These are phyloP conservation scores for Morpho achilles DNA, from an alignment of 2,888 invertebrate species.

Conservation along the genomic window DNA sequence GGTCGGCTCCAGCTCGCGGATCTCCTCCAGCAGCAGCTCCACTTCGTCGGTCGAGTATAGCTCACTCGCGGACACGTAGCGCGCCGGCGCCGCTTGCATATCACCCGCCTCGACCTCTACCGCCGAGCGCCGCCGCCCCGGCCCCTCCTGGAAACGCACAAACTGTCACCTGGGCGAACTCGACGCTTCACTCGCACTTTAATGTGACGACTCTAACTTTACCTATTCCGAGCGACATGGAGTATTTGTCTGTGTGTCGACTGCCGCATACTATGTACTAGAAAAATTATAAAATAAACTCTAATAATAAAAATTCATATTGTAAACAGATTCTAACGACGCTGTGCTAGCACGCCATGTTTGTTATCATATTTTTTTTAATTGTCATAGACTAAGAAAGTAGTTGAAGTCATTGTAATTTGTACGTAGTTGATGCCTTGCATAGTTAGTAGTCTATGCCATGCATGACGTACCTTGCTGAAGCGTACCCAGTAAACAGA, in stretches of 20 bases:
- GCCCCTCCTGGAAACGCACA: conserved; percentile 47
- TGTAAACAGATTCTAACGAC: conserved; percentile 54
- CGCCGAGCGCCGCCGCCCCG: conserved; percentile 57
- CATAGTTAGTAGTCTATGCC: too few relatives aligned
- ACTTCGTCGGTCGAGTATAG: conserved; percentile 77
- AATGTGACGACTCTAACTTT: conserved; percentile 21
- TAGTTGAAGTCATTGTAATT: too few relatives aligned
- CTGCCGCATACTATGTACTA: conserved; percentile 55
- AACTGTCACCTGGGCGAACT: conserved; percentile 43
- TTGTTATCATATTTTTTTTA: conserved; percentile 54
- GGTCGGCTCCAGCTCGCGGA: conserved; percentile 75
- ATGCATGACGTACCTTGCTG: too few relatives aligned
- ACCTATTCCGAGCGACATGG: conserved; percentile 55
- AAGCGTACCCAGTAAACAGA: too few relatives aligned
- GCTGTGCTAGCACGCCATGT: conserved; percentile 65
- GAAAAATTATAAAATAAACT: conserved; percentile 31
- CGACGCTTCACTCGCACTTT: conserved; percentile 9
- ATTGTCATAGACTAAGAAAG: conserved; percentile 3
- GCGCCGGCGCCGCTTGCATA: conserved; percentile 75
- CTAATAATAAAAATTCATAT: conserved; percentile 36
- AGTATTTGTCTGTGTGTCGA: conserved; percentile 40
- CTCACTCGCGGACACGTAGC: conserved; percentile 77
- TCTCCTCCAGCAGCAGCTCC: conserved; percentile 77
- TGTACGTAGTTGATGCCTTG: too few relatives aligned
- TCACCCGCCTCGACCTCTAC: conserved; percentile 58